Conservation (phyloP, 1,140 invertebrate species). For the Popillia japonica region DNA sequence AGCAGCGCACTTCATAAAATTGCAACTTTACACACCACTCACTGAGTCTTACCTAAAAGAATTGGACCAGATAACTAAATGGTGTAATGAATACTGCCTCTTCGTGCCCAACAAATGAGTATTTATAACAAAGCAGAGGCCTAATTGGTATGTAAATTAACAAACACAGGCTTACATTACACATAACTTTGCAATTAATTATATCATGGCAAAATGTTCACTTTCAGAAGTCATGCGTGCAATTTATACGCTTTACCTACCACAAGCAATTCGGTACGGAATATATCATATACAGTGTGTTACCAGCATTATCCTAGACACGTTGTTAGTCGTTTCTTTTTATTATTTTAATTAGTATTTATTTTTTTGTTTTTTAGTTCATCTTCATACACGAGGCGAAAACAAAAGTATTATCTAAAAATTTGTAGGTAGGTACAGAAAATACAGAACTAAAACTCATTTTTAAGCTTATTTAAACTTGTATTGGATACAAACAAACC, state of each 20-base stretch:
- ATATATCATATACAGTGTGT: not conserved
- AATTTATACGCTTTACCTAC: conserved; percentile 22
- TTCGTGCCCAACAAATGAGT: not conserved
- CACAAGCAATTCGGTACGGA: not conserved
- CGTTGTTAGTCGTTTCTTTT: too few species aligned
- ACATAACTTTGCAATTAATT: conserved; percentile 26
- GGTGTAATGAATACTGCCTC: conserved; percentile 4
- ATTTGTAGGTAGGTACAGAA: too few species aligned
- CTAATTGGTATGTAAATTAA: conserved; percentile 27
- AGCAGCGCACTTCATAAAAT: too few species aligned
- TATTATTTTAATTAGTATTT: too few species aligned
- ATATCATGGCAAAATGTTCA: conserved; percentile 8
- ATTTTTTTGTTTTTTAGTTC: too few species aligned
- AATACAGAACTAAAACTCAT: too few species aligned
- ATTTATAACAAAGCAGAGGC: conserved; percentile 14
- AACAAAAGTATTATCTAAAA: too few species aligned
- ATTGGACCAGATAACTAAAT: not conserved
- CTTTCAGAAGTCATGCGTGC: not conserved
- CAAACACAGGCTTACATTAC: not conserved
- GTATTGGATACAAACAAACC: too few species aligned
- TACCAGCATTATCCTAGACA: too few species aligned
- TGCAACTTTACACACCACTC: not conserved
- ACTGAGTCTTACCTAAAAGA: conserved; percentile 11
- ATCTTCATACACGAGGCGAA: too few species aligned
- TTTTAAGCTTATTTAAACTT: too few species aligned